Evolutionary conservation across 2,797 vertebrate genomes (phyloP), one percentile per base, ranked within the genome.

Genomic region (Syngnathus rostellatus): DNA sequence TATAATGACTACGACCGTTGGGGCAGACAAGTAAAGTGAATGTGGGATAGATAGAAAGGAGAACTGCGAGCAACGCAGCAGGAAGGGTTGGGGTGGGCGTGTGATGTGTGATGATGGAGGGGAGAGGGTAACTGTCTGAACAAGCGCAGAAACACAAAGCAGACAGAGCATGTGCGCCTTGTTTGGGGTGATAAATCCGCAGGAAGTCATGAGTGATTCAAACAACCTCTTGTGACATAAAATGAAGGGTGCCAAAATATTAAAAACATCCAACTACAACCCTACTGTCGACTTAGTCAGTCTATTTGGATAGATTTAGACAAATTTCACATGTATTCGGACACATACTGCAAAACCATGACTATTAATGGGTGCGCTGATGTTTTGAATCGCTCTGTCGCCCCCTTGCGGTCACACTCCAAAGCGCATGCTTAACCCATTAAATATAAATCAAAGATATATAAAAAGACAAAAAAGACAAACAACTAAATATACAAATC

Each of bases 31-130:
- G 16, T 31, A 16, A 21, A 59, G 76, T 68, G 80, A 79, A 81
- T 81, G 83, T 72, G 82, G 69, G 73, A 68, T 71, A 74, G 74
- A 17, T 74, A 80, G 88, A 65, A 90, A 89, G 75, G 76, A 88
- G 89, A 90, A 90, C 84, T 87, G 78, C 62, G 73, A 72, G 69
- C 76, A 77, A 63, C 74, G 75, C 83, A 70, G 82, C 76, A 83
- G 85, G 85, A 83, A 87, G 84, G 77, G 21, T n/a, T 61, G 38
- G 80, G 68, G 74, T 65, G 76, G 54, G 72, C 38, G 71, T 41
- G 68, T 60, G 31, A 64, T 58, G 69, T 63, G 71, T 67, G 69
- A 39, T 68, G 77, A 76, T 65, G 71, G 72, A 62, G 81, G 77
- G 71, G 69, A 77, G 73, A 81, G 81, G 78, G 68, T 65, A 85